phyloP scores from a whole-genome alignment of 2,113 vertebrate species.

The Eolophus roseicapilla region DNA sequence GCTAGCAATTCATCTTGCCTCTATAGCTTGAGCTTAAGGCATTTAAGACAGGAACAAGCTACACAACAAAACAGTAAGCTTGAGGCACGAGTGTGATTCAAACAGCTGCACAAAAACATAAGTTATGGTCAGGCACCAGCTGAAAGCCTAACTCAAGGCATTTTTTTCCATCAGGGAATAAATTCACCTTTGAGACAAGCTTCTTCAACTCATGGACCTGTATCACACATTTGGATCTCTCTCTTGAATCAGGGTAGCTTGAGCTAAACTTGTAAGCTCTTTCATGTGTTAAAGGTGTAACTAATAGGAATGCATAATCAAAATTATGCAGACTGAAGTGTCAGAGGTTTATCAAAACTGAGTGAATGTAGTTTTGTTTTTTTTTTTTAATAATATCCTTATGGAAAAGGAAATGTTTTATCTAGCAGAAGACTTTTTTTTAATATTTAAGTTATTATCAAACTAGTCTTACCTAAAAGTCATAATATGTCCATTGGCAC shows the following conservation, averaged over 20 bases:
- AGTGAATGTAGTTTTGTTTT: not conserved
- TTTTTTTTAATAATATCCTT: not conserved
- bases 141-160: not conserved
- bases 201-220: not conserved
- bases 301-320: not conserved
- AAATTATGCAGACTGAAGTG: not conserved
- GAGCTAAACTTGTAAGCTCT: not conserved
- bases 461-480: slow-evolving; percentile 88
- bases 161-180: not conserved
- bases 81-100: not conserved
- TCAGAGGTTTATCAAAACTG: not conserved
- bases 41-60: not conserved
- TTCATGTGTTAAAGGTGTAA: not conserved
- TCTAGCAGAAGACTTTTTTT: not conserved
- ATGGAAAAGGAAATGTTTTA: not conserved
- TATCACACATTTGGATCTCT: not conserved
- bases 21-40: not conserved
- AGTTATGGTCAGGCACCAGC: not conserved
- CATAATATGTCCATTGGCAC: slow-evolving; percentile 99
- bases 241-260: not conserved
- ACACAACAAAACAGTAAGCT: not conserved
- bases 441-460: not conserved
- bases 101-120: not conserved
- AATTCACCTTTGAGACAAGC: not conserved
- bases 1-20: not conserved